Base-by-base conservation (phyloP, 2,797 vertebrate genomes). In the Astyanax mexicanus region DNA sequence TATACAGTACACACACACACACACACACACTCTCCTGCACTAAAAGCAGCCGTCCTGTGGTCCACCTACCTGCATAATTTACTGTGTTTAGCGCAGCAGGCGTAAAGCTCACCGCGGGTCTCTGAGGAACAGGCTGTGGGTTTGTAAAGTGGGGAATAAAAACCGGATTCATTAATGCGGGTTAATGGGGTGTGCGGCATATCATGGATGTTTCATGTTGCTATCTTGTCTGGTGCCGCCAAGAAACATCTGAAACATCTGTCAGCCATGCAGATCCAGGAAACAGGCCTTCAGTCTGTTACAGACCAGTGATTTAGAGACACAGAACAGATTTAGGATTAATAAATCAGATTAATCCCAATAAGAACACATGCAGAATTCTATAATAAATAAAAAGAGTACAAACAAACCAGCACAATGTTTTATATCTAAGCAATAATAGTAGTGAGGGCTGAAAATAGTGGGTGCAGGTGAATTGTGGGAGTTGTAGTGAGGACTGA, bases 11-110 rank as follows among this genome's bases (percentile, higher is more conserved):
- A n/a, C n/a, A n/a, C n/a, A n/a, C 12, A 44, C 42, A 15, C 42
- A 44, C 3, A 3, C 12, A 3, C 40, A 35, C 13, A 8, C 42
- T 27, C 44, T 17, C 40, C 19, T 51, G 37, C 47, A 19, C 40
- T 42, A 19, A 19, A 70, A 70, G 57, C 51, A 70, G 23, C 19
- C 27, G 44, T 58, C n/a, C 69, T 71, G 69, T 55, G 69, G 69
- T 58, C 52, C 69, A 58, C 38, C 74, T 42, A 29, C 52, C 61
- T 71, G n/a, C 71, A 78, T 81, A 38, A 78, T 81, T 81, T 32
- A 81, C 42, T 40, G 32, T 71, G 49, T 74, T 60, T 57, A 73
- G 71, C 71, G 70, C 42, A 35, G 40, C 44, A 54, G 44, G 12
- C n/a, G 54, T n/a, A 51, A 42, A 45, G 17, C 19, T 54, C 4